Evolutionary conservation across 1,140 invertebrate genomes (phyloP).

Genomic region (Cecropterus lyciades): DNA sequence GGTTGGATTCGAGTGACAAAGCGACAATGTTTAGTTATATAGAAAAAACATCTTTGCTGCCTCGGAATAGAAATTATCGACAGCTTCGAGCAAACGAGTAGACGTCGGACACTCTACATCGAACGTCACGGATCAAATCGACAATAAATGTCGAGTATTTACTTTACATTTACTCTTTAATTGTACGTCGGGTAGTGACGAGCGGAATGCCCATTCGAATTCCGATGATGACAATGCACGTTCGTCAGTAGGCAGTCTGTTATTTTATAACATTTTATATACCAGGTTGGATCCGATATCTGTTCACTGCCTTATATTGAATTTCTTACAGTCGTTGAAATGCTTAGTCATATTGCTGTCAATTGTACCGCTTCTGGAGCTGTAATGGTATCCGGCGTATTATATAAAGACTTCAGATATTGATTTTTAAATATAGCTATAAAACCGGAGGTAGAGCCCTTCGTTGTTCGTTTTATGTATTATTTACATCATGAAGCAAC

Average conservation of each 20-base stretch:
- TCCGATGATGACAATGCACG: constrained; percentile 68
- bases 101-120: constrained; percentile 49
- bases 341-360: neutral
- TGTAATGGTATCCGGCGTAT: constrained; percentile 7
- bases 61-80: constrained; percentile 15
- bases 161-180: constrained; percentile 80
- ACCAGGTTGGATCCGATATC: no score
- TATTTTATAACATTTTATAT: constrained; percentile 55
- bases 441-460: no score
- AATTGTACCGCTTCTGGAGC: neutral
- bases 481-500: no score
- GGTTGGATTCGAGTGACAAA: constrained; percentile 60
- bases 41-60: constrained; percentile 40
- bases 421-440: no score
- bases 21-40: constrained; percentile 43
- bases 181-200: constrained; percentile 62
- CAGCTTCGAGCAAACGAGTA: neutral
- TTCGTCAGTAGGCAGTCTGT: constrained; percentile 61
- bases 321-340: neutral
- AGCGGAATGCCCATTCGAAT: constrained; percentile 59
- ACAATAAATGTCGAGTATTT: constrained; percentile 78
- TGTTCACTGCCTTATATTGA: neutral
- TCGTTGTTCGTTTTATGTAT: no score
- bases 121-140: constrained; percentile 75
- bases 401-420: no score